Percentiles rank a stretch among this genome's conserved stretches.
Conservation (phyloP, 2,113 vertebrate genomes). For the Pycnonotus jocosus region DNA sequence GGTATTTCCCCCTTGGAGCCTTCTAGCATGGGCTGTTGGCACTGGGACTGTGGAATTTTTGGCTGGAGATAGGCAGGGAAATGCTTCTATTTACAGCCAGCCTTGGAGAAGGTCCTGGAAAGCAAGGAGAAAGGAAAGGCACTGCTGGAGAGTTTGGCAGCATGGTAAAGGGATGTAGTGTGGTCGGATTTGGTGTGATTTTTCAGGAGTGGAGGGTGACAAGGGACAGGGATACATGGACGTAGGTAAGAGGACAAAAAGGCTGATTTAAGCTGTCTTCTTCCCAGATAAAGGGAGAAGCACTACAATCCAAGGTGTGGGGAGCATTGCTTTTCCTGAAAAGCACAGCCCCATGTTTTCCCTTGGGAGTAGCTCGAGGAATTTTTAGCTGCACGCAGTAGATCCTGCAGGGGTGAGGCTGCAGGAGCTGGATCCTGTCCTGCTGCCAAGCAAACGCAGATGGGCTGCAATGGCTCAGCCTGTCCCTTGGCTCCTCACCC, state of each 20-base stretch:
- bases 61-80: not conserved
- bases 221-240: not conserved
- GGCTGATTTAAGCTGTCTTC: not conserved
- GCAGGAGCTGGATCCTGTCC: not conserved
- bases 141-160: not conserved
- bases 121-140: not conserved
- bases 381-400: not conserved
- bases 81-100: not conserved
- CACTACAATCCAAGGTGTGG: fast-evolving
- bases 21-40: not conserved
- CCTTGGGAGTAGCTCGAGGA: not conserved
- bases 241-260: not conserved
- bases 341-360: fast-evolving
- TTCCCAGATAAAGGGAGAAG: not conserved
- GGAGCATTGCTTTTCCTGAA: not conserved
- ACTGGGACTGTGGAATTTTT: fast-evolving
- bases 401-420: not conserved
- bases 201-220: not conserved
- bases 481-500: not conserved
- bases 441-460: fast-evolving
- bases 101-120: not conserved
- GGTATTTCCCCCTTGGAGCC: not conserved
- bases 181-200: not conserved
- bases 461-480: fast-evolving
- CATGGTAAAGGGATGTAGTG: fast-evolving